Conservation (phyloP, 1,140 invertebrate species). For the Neomicropteryx cornuta region DNA sequence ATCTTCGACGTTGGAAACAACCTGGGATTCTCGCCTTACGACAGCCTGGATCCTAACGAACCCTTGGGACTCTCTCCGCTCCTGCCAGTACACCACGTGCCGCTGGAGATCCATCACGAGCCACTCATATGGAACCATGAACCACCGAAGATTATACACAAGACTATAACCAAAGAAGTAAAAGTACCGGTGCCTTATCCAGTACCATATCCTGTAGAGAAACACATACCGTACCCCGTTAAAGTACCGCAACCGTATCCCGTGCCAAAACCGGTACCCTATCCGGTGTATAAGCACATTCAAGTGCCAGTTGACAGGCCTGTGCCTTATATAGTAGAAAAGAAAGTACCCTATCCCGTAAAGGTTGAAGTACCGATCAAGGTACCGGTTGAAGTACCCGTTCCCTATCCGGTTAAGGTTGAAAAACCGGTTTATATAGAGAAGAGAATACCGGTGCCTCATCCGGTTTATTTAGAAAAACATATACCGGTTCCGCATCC, state of each 20-base stretch:
- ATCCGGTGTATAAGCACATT: conserved; percentile 12
- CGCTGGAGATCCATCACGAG: too few relatives aligned
- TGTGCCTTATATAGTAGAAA: conserved; percentile 23
- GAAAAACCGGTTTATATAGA: conserved; percentile 34
- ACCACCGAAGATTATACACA: conserved; percentile 40
- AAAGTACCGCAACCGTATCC: conserved; percentile 17
- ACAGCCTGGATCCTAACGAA: too few relatives aligned
- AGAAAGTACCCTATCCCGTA: conserved; percentile 35
- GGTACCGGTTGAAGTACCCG: conserved; percentile 28
- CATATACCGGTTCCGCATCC: conserved; percentile 30
- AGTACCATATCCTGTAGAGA: conserved; percentile 23
- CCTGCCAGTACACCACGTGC: too few relatives aligned
- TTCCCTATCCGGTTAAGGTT: conserved; percentile 30
- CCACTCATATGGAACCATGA: too few relatives aligned
- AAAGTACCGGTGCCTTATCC: conserved; percentile 43
- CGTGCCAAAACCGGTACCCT: conserved; percentile 21
- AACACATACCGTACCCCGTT: conserved; percentile 21
- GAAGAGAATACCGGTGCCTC: conserved; percentile 27
- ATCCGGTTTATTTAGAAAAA: conserved; percentile 25
- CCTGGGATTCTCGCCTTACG: too few relatives aligned
- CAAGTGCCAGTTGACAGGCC: conserved; percentile 29
- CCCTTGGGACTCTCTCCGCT: too few relatives aligned
- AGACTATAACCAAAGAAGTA: conserved; percentile 40
- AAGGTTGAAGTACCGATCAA: conserved; percentile 44
- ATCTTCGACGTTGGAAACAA: too few relatives aligned